phyloP scores from a whole-genome alignment of 2,888 invertebrate genomes.

The Nomada ruficornis region DNA sequence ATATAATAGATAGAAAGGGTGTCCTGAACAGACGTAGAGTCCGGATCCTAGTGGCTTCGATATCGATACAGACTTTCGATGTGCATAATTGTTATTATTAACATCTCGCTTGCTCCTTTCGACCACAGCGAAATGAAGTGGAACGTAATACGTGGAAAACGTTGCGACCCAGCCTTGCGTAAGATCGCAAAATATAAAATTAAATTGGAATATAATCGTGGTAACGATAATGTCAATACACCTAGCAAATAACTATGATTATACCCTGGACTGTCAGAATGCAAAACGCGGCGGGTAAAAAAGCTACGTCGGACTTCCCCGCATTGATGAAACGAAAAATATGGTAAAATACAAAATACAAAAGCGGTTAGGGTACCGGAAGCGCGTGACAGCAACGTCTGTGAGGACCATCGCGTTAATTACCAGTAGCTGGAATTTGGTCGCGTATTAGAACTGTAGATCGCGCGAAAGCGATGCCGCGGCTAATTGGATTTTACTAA shows the following conservation, averaged over 20 bases:
- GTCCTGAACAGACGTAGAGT: neutral
- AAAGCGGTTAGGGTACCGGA: neutral
- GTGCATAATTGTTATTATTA: neutral
- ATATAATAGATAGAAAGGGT: neutral
- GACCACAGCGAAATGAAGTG: no score
- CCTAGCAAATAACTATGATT: no score
- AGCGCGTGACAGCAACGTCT: constrained; percentile 4
- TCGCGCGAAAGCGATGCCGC: constrained; percentile 57
- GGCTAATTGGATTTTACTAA: constrained; percentile 68
- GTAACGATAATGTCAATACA: no score
- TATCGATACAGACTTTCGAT: neutral
- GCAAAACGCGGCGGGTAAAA: no score
- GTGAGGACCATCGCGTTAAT: constrained; percentile 34
- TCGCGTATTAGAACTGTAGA: constrained; percentile 39
- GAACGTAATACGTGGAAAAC: no score
- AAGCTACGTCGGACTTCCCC: no score
- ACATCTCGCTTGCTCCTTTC: no score
- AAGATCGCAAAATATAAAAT: neutral
- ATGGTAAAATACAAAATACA: no score
- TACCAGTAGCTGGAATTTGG: constrained; percentile 34
- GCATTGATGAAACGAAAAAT: no score
- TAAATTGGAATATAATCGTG: neutral
- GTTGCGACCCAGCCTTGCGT: no score
- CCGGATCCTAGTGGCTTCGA: constrained; percentile 17
- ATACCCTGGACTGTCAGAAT: no score